phyloP scores from a whole-genome alignment of 2,888 invertebrate genomes.

The Andricus quercusramuli region DNA sequence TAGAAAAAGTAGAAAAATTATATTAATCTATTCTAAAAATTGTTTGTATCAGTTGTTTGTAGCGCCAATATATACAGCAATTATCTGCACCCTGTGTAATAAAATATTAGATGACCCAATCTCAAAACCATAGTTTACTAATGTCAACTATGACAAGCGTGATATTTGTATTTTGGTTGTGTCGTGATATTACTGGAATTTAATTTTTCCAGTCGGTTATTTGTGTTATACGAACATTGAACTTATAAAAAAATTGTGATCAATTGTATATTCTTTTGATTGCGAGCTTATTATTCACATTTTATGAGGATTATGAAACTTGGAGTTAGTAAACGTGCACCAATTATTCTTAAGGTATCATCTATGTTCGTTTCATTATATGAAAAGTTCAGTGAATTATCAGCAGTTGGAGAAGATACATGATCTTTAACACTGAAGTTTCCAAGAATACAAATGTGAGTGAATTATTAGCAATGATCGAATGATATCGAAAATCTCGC shows the following conservation, averaged over 20 bases:
- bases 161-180: constrained; percentile 37
- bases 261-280: not conserved
- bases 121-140: constrained; percentile 7
- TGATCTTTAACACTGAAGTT: not conserved
- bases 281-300: not conserved
- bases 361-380: not conserved
- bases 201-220: not conserved
- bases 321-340: constrained; percentile 37
- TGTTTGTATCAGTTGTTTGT: not conserved
- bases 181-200: constrained; percentile 36
- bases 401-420: not conserved
- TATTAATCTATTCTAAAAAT: not conserved
- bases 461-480: constrained; percentile 32
- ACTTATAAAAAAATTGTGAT: not conserved
- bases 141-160: constrained; percentile 36
- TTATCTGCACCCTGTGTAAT: constrained; percentile 58
- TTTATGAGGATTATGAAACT: not conserved
- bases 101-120: constrained; percentile 25
- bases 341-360: not conserved
- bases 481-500: constrained; percentile 19
- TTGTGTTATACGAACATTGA: not conserved
- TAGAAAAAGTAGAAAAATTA: constrained; percentile 75
- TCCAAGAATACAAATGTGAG: not conserved
- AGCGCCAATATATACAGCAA: constrained; percentile 70
- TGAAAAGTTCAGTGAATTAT: constrained; percentile 1